These are phyloP conservation scores for Oncorhynchus gorbuscha DNA, from an alignment of 2,113 vertebrate species.

Conservation along the genomic window DNA sequence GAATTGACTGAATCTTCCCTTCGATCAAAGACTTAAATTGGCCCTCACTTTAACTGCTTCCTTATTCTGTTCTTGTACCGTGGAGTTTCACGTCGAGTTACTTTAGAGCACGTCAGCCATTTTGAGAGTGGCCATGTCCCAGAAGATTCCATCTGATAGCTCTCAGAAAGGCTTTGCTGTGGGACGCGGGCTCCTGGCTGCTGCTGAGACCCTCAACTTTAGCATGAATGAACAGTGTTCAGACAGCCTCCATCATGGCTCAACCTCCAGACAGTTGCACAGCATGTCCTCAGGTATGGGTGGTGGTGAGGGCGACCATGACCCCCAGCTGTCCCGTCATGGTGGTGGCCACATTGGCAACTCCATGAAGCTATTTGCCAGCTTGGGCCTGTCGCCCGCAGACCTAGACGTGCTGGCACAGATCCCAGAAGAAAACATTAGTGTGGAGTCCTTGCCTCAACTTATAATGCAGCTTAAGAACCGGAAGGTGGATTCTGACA, in stretches of 20 bases:
- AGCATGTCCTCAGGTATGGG: conserved; percentile 84
- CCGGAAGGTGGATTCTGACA: conserved; percentile 74
- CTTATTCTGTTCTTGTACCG: conserved; percentile 50
- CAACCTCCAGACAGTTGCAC: conserved; percentile 84
- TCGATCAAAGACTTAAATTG: conserved; percentile 7
- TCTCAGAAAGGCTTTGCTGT: conserved; percentile 77
- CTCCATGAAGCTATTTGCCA: conserved; percentile 97
- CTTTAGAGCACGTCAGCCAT: neutral
- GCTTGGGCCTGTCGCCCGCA: conserved; percentile 92
- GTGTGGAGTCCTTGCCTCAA: conserved; percentile 93
- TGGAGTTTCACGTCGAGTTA: neutral
- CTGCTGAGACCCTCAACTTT: conserved; percentile 94
- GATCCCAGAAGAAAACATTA: conserved; percentile 96
- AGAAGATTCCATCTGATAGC: conserved; percentile 63
- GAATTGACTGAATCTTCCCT: conserved; percentile 32
- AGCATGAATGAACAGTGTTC: conserved; percentile 88
- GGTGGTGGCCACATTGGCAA: conserved; percentile 83
- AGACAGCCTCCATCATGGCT: conserved; percentile 81
- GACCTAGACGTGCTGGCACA: conserved; percentile 96
- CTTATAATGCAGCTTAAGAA: conserved; percentile 97
- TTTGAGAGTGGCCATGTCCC: conserved; percentile 66
- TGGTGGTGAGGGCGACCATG: conserved; percentile 81
- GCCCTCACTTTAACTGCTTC: neutral
- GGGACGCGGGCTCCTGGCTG: conserved; percentile 92
- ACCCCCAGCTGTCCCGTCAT: conserved; percentile 77